phyloP scores from a whole-genome alignment of 2,888 invertebrate species.

The Eulithis testata region DNA sequence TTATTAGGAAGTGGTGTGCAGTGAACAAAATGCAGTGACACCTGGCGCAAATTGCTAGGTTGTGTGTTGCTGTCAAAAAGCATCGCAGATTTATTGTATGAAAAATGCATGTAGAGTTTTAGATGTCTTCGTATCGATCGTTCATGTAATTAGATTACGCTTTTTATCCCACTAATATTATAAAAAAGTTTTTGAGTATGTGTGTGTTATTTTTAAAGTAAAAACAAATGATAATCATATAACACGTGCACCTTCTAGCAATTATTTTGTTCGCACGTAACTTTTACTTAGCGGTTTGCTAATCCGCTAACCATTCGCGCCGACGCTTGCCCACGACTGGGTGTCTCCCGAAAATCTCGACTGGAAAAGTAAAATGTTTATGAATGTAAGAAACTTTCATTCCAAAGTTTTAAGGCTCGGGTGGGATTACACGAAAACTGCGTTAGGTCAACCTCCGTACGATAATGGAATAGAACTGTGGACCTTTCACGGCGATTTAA shows the following conservation, averaged over 20 bases:
- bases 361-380: constrained; percentile 76
- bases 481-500: constrained; percentile 61
- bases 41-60: constrained; percentile 26
- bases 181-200: too few relatives aligned
- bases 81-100: too few relatives aligned
- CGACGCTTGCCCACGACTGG: not conserved
- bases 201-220: too few relatives aligned
- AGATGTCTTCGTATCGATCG: too few relatives aligned
- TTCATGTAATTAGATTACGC: too few relatives aligned
- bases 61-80: not conserved
- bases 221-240: too few relatives aligned
- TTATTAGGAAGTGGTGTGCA: constrained; percentile 45
- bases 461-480: constrained; percentile 72
- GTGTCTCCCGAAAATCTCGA: constrained; percentile 52
- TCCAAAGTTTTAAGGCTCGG: constrained; percentile 70
- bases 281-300: not conserved
- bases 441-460: constrained; percentile 70
- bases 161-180: too few relatives aligned
- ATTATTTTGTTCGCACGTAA: not conserved
- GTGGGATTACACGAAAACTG: constrained; percentile 77
- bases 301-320: not conserved
- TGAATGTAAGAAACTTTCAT: constrained; percentile 74
- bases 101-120: too few relatives aligned
- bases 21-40: constrained; percentile 36
- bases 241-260: not conserved